A percentile compares a stretch with the other conserved stretches of the same genome.
Evolutionary conservation across 1,140 invertebrate species (phyloP).

Genomic region (Apis dorsata): DNA sequence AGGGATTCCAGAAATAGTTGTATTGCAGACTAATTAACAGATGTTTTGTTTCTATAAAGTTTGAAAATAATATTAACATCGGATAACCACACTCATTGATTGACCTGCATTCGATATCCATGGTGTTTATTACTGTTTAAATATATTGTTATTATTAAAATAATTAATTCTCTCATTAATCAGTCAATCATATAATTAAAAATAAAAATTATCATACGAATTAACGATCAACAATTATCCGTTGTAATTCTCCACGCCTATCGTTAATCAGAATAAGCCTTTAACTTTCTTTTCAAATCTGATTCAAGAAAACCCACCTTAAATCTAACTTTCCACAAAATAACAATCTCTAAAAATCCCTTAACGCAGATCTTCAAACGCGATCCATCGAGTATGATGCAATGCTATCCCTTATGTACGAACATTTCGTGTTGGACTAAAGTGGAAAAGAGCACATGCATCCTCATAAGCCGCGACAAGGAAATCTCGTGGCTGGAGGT

Average conservation of each 20-base stretch:
- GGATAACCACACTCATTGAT: background rate
- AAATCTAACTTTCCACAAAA: no score
- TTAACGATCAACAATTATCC: no score
- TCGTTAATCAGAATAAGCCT: no score
- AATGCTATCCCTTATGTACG: background rate
- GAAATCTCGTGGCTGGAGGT: constrained; percentile 42
- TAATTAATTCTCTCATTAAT: background rate
- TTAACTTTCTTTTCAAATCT: background rate
- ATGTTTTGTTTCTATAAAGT: background rate
- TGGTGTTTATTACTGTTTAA: background rate
- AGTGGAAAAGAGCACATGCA: constrained; percentile 11
- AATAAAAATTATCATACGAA: no score
- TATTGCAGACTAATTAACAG: no score
- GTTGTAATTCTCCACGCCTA: no score
- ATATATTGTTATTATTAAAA: background rate
- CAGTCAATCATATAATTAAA: no score
- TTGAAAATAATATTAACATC: background rate
- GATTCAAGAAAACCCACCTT: background rate
- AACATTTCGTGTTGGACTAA: background rate
- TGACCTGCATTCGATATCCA: background rate
- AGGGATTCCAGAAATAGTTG: no score
- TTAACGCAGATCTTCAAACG: background rate
- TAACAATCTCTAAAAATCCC: background rate
- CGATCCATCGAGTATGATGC: background rate
- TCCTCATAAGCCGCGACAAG: constrained; percentile 41